Base-by-base conservation (phyloP, 2,113 vertebrate species). In the Hydrolagus affinis region DNA sequence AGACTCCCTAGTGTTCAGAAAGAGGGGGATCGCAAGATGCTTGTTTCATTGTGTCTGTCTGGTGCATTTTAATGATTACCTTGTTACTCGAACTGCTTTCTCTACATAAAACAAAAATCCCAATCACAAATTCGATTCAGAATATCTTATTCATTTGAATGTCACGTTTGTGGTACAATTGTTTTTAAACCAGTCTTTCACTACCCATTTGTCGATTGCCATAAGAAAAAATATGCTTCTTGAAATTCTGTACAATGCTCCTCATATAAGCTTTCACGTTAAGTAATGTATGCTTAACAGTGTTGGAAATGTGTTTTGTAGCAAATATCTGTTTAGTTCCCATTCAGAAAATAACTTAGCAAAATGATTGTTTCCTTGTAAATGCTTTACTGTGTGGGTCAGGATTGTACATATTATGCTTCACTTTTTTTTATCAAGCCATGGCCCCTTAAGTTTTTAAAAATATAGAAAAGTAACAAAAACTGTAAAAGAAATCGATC, bases 381-480 rank as follows among this genome's bases (percentile, higher is more conserved):
- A 62, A 80, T 80, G 57, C 76, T 66, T 19, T 19, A 83, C 60
- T 68, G 60, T 68, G 66, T 68, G 60, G 78, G 62, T 66, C 78
- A 83, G 66, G 9, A 66, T 83, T 66, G 60, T 83, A 83, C 25
- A 66, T 83, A 83, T 17, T 44, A 44, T 64, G 78, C 62, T 83
- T 83, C 78, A 83, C 25, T 83, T 72, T 72, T 66, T 68, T 9
- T 17, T 28, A 9, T 28, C 56, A 56, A 75, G 56, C 73, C 62
- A 66, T 66, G 78, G 25, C 66, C 78, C 59, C 62, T 21, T 83
- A 83, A 83, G 62, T 83, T 28, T 83, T 83, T 28, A 11, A 28
- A 83, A 66, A 66, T 66, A 15, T 83, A 66, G 78, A 83, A 83
- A 32, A 83, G 62, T 83, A 83, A 83, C 30, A 30, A 80, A 83